Percentiles rank a stretch among this genome's conserved stretches.
Conservation (phyloP, 2,113 vertebrate species). For the Eclectus roratus region DNA sequence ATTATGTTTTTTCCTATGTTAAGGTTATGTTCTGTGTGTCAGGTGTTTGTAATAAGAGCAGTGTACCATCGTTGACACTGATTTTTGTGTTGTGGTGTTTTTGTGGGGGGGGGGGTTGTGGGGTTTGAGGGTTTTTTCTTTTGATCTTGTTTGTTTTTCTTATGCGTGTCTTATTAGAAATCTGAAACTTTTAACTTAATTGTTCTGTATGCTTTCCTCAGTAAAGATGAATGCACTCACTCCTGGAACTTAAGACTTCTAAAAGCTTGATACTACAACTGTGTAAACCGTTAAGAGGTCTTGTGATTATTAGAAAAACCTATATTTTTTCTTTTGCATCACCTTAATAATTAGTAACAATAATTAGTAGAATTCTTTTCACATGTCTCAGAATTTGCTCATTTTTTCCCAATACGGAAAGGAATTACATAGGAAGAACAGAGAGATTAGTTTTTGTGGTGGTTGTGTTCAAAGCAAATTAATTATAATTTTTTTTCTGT, state of each 20-base stretch:
- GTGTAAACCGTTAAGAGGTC: background rate
- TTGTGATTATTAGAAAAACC: background rate
- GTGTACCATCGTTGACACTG: too few species aligned
- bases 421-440: background rate
- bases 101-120: too few species aligned
- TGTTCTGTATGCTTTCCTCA: background rate
- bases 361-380: background rate
- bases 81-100: background rate
- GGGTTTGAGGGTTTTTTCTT: background rate
- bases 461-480: background rate
- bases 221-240: background rate
- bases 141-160: background rate
- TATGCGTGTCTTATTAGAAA: background rate
- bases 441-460: background rate
- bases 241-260: background rate
- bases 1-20: fast-evolving
- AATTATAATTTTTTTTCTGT: background rate
- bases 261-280: background rate
- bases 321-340: background rate
- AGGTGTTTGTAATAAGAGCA: background rate
- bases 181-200: background rate
- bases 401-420: background rate
- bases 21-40: background rate
- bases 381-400: background rate
- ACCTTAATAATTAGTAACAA: background rate